phyloP scores from a whole-genome alignment of 2,888 invertebrate genomes.

The Mesorhabditis sp. region DNA sequence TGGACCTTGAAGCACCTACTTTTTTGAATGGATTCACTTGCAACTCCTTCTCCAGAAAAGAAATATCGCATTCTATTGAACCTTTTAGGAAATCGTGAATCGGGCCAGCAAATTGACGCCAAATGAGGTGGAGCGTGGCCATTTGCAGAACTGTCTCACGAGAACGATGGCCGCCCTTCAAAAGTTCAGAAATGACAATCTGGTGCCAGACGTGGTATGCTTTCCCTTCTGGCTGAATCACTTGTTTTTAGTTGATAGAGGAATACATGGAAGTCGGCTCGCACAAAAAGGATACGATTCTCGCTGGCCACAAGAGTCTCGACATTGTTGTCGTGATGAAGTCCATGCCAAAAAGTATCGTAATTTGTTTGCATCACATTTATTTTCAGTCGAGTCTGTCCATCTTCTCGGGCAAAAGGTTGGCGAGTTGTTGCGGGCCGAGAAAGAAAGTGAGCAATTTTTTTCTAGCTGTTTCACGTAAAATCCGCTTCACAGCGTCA shows the following conservation, averaged over 20 bases:
- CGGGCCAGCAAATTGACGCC: background rate
- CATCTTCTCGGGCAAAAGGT: constrained; percentile 14
- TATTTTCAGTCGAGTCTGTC: constrained; percentile 15
- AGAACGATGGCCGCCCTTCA: background rate
- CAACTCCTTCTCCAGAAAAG: too few relatives aligned
- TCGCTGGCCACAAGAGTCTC: constrained; percentile 88
- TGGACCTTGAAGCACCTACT: too few relatives aligned
- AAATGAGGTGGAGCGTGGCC: background rate
- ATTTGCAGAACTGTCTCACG: background rate
- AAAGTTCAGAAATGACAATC: background rate
- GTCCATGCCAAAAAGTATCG: constrained; percentile 75
- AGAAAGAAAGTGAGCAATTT: background rate
- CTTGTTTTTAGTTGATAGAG: constrained; percentile 72
- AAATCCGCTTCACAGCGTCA: too few relatives aligned
- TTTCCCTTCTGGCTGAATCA: background rate
- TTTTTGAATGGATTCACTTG: too few relatives aligned
- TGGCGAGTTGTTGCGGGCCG: constrained; percentile 11
- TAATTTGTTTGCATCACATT: background rate
- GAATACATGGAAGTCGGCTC: constrained; percentile 95
- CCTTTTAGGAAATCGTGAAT: constrained; percentile 1
- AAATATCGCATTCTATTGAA: background rate
- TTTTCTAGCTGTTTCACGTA: background rate
- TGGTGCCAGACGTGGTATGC: background rate
- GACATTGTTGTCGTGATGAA: constrained; percentile 94
- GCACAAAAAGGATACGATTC: constrained; percentile 95